phyloP scores from a whole-genome alignment of 1,140 invertebrate species.

The Heliothis virescens region DNA sequence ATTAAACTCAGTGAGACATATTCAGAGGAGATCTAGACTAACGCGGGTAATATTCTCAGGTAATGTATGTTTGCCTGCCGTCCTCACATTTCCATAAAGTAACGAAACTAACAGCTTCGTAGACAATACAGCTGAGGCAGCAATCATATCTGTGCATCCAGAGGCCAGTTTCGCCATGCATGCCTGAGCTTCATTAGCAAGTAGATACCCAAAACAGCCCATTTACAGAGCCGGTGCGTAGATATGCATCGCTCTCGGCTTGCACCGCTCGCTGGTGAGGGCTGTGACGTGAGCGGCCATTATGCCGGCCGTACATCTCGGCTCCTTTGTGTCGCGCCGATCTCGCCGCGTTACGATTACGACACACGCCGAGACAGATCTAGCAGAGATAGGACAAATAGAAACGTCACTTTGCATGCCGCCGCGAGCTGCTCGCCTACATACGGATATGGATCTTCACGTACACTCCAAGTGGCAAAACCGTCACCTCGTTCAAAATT shows the following conservation, averaged over 20 bases:
- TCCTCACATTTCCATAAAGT: slow-evolving; percentile 63
- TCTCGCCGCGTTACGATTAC: slow-evolving; percentile 76
- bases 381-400: slow-evolving; percentile 80
- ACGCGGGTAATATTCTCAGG: slow-evolving; percentile 6
- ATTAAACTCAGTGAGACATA: slow-evolving; percentile 10
- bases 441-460: slow-evolving; percentile 63
- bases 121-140: slow-evolving; percentile 69
- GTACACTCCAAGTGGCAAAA: slow-evolving; percentile 65
- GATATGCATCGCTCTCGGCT: slow-evolving; percentile 82
- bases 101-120: slow-evolving; percentile 61
- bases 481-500: slow-evolving; percentile 57
- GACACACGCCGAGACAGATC: slow-evolving; percentile 80
- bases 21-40: slow-evolving; percentile 10
- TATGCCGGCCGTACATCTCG: slow-evolving; percentile 78
- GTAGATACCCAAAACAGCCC: slow-evolving; percentile 82
- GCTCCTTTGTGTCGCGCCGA: slow-evolving; percentile 79
- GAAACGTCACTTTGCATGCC: slow-evolving; percentile 83
- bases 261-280: slow-evolving; percentile 64
- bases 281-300: slow-evolving; percentile 76
- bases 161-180: slow-evolving; percentile 73
- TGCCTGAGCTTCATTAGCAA: slow-evolving; percentile 80
- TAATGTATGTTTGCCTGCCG: slow-evolving; percentile 3
- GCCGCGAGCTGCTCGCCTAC: slow-evolving; percentile 66
- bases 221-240: slow-evolving; percentile 77
- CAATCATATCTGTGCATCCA: slow-evolving; percentile 75